Conservation (phyloP, 2,113 vertebrate genomes). For the Asarcornis scutulata region DNA sequence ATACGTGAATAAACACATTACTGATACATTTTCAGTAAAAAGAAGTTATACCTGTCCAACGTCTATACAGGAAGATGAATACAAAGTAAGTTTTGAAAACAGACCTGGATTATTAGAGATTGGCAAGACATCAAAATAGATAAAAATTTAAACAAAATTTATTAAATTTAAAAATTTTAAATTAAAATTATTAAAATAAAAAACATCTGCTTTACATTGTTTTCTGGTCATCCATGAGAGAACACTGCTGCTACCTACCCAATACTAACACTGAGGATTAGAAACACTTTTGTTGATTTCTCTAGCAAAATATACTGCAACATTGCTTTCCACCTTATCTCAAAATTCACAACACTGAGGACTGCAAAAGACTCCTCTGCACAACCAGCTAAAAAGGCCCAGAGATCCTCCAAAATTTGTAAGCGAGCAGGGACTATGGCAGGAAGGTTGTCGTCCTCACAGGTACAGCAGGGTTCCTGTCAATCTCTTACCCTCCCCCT, state of each 20-base stretch:
- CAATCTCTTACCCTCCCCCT: no score
- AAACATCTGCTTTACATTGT: not conserved
- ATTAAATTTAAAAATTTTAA: no score
- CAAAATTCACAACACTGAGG: not conserved
- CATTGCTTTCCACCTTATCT: not conserved
- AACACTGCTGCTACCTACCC: constrained; percentile 25
- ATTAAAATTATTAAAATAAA: not conserved
- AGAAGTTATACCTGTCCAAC: not conserved
- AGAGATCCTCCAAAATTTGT: not conserved
- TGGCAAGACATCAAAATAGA: not conserved
- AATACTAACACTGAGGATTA: not conserved
- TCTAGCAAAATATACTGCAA: not conserved
- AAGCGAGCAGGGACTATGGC: not conserved
- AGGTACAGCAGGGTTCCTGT: no score
- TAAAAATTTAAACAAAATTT: no score
- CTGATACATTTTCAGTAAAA: not conserved
- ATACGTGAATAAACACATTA: not conserved
- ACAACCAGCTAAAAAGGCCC: not conserved
- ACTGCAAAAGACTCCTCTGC: not conserved
- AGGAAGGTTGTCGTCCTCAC: no score
- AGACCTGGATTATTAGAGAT: not conserved
- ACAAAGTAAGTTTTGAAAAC: not conserved
- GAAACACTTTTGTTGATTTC: not conserved
- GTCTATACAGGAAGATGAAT: not conserved
- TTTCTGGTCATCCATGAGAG: not conserved